Evolutionary conservation across 1,140 invertebrate species (phyloP).

Genomic region (Bombus soroeensis): DNA sequence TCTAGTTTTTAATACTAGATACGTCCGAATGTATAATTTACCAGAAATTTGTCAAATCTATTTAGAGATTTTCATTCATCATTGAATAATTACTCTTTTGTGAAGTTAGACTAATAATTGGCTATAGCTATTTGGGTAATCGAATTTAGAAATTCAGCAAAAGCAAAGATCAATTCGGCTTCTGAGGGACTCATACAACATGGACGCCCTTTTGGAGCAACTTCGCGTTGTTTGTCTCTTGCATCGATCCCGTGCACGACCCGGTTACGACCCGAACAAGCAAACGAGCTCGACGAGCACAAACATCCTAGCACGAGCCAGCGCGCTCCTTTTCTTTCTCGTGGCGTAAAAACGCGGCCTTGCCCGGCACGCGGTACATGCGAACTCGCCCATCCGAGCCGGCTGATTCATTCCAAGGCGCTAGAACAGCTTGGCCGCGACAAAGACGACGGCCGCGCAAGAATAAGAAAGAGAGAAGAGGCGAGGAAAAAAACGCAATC

Average conservation of each 20-base stretch:
- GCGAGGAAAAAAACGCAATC: not conserved
- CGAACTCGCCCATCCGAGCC: constrained; percentile 64
- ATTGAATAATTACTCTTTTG: too few relatives aligned
- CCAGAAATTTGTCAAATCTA: too few relatives aligned
- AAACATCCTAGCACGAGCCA: constrained; percentile 53
- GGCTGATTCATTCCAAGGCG: constrained; percentile 63
- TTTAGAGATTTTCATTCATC: too few relatives aligned
- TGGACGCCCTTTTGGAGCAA: not conserved
- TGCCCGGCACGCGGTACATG: constrained; percentile 69
- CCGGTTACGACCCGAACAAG: not conserved
- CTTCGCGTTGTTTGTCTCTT: not conserved
- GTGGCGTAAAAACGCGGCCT: constrained; percentile 68
- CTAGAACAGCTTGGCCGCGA: constrained; percentile 22
- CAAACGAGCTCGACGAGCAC: not conserved
- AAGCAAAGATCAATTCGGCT: not conserved
- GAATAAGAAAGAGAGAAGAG: not conserved
- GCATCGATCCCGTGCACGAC: not conserved
- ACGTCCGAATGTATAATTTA: too few relatives aligned
- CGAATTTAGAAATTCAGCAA: too few relatives aligned
- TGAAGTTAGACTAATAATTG: too few relatives aligned
- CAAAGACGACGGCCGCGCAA: not conserved
- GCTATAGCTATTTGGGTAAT: too few relatives aligned
- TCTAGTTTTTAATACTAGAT: too few relatives aligned
- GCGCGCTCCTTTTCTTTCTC: constrained; percentile 44
- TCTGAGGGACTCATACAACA: not conserved